Evolutionary conservation across 2,888 invertebrate species (phyloP), one percentile per base, ranked within the genome.

Genomic region (Disparrhopalites patrizii): DNA sequence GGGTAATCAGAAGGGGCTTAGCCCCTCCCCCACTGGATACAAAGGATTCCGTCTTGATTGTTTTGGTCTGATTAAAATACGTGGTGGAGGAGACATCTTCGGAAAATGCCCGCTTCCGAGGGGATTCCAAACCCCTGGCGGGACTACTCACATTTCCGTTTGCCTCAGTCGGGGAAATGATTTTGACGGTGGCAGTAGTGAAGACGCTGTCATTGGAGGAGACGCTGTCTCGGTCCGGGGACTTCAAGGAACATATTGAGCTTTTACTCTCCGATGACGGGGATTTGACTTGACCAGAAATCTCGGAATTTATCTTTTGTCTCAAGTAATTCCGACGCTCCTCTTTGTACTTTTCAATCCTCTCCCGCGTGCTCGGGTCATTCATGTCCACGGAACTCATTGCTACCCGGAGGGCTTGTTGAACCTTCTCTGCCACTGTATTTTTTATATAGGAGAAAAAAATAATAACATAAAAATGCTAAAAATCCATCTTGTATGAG

Each of bases 291-390:
- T 58, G 67, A 13, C 55, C 56, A 20, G 67, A 65, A 2, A 75
- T 36, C 51, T 72, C 73, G 0, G 72, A 70, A 30, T 90, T 87
- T 78, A 91, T 92, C 78, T 91, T 92, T 77, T 93, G 91, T 52
- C 91, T 84, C 28, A 62, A 33, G 76, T 91, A 90, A 73, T 87
- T 88, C 58, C 93, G 82, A n/a, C 93, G 81, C 77, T 93, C 93
- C 77, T 93, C 91, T 80, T 93, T 93, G 78, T 93, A 93, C 78
- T 89, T 88, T 79, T 93, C 92, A 71, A 93, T 91, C 52, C 93
- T 81, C 77, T 93, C 92, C 54, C 93, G 81, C 76, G 89, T 88
- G 25, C 86, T 77, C 68, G 77, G 77, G 64, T 79, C 79, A 70
- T 87, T 85, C 40, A 81, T 81, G 52, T 76, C 75, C 25, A 76